A percentile compares a stretch with the other conserved stretches of the same genome.
phyloP scores from a whole-genome alignment of 2,888 invertebrate genomes.

The Norana najaformis region DNA sequence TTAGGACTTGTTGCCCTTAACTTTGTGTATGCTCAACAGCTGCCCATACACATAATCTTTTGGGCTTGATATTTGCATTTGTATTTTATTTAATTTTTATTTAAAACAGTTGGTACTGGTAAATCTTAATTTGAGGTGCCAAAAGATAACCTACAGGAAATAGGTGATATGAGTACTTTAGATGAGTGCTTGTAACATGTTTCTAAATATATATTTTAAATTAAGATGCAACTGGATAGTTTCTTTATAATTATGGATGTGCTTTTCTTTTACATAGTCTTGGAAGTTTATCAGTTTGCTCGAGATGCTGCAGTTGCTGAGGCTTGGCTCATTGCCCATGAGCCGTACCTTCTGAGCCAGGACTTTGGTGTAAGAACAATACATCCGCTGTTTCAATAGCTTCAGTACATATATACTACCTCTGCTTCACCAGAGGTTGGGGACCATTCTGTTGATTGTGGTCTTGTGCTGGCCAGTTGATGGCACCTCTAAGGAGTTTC shows the following conservation, averaged over 20 bases:
- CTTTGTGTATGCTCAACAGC: too few relatives aligned
- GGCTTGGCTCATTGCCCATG: conserved; percentile 98
- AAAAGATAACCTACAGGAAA: too few relatives aligned
- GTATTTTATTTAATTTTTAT: background rate
- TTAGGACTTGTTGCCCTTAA: background rate
- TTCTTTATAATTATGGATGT: background rate
- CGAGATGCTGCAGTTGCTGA: conserved; percentile 99
- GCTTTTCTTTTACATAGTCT: conserved; percentile 57
- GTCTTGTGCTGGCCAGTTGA: too few relatives aligned
- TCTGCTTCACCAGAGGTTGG: background rate
- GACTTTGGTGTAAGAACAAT: conserved; percentile 77
- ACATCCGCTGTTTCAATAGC: background rate
- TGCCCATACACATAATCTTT: background rate
- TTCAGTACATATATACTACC: background rate
- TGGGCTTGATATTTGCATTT: background rate
- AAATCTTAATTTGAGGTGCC: background rate
- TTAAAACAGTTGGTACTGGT: background rate
- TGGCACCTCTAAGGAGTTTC: too few relatives aligned
- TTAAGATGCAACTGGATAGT: background rate
- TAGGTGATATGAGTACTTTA: too few relatives aligned
- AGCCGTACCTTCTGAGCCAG: conserved; percentile 93
- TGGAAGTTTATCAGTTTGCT: conserved; percentile 99
- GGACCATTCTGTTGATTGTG: background rate
- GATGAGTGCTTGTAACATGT: background rate
- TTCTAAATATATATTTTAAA: background rate